phyloP scores from a whole-genome alignment of 2,888 invertebrate species.

The Escarpia spicata region DNA sequence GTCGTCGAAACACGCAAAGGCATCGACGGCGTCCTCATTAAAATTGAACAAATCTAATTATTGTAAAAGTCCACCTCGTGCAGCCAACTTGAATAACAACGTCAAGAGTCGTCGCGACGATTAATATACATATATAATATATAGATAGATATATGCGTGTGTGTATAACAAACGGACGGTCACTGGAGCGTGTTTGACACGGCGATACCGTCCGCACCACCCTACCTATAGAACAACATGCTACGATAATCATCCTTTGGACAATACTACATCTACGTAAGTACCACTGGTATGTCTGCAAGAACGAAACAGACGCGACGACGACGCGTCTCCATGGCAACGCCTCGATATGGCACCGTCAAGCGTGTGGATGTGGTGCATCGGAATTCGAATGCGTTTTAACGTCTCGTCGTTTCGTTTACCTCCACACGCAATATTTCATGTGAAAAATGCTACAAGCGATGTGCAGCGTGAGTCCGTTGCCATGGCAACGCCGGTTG shows the following conservation, averaged over 20 bases:
- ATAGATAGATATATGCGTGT: not conserved
- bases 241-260: not conserved
- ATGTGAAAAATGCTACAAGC: not conserved
- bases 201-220: not conserved
- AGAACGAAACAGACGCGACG: not conserved
- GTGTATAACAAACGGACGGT: constrained; percentile 13
- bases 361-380: not conserved
- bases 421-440: not conserved
- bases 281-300: constrained; percentile 5
- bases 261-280: not conserved
- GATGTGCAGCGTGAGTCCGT: not conserved
- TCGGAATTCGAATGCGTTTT: not conserved
- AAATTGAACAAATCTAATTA: not conserved
- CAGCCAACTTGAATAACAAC: not conserved
- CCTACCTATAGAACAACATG: not conserved
- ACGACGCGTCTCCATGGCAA: constrained; percentile 1
- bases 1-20: not conserved
- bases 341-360: constrained; percentile 13
- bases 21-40: not conserved
- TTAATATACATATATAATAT: constrained; percentile 16
- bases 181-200: not conserved
- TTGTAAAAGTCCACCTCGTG: not conserved
- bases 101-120: not conserved
- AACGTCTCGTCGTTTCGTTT: not conserved
- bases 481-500: not conserved